A percentile compares a stretch with the other conserved stretches of the same genome.
These are phyloP conservation scores for Apostichopus japonicus DNA, from an alignment of 35 echinoderm and acorn worm genomes.

Conservation along the genomic window DNA sequence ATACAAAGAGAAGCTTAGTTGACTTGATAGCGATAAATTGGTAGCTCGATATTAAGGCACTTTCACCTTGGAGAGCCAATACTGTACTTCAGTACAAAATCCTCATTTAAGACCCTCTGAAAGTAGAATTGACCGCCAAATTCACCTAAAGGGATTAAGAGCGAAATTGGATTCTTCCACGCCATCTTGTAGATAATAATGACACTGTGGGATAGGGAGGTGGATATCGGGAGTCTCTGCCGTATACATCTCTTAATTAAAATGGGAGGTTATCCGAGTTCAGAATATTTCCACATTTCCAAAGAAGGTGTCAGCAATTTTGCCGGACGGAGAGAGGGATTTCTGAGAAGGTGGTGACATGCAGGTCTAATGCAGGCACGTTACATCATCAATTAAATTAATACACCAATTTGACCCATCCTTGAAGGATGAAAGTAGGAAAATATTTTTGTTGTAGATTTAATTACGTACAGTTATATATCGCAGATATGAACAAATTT, in stretches of 20 bases:
- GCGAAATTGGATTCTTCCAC: conserved; percentile 15
- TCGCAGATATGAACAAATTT: too few species aligned
- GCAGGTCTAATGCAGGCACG: too few species aligned
- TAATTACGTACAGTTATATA: too few species aligned
- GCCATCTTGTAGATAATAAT: background rate
- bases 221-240: background rate
- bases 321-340: background rate
- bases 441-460: too few species aligned
- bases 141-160: conserved; percentile 8
- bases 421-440: too few species aligned
- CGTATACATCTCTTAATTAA: background rate
- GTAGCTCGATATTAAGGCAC: background rate
- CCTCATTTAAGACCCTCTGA: conserved; percentile 1
- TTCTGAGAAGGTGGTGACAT: too few species aligned
- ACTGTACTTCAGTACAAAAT: background rate
- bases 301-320: background rate
- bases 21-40: background rate
- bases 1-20: background rate
- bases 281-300: background rate
- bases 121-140: background rate
- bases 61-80: background rate
- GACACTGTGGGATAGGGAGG: background rate
- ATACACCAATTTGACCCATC: too few species aligned
- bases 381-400: too few species aligned
- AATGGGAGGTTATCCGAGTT: conserved; percentile 13